Conservation (phyloP, 1,140 invertebrate species). For the Mylabris phalerata region DNA sequence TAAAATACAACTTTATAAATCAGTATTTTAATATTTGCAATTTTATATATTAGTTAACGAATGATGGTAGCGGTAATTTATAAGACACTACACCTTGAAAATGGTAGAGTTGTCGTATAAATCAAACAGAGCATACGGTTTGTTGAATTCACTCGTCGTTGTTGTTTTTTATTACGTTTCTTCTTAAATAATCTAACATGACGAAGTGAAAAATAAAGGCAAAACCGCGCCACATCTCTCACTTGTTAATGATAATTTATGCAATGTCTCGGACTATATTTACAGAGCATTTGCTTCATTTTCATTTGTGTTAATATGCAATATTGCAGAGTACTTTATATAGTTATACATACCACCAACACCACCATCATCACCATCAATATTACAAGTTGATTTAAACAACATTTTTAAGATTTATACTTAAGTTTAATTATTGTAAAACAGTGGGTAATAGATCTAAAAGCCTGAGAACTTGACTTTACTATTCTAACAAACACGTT, state of each 20-base stretch:
- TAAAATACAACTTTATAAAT: conserved; percentile 4
- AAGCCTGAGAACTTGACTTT: too few relatives aligned
- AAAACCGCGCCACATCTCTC: conserved; percentile 13
- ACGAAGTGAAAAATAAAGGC: conserved; percentile 5
- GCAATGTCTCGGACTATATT: conserved; percentile 9
- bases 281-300: conserved; percentile 13
- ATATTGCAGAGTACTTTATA: too few relatives aligned
- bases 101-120: conserved; percentile 11
- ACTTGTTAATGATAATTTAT: conserved; percentile 18
- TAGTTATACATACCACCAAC: too few relatives aligned
- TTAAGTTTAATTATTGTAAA: too few relatives aligned
- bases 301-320: too few relatives aligned
- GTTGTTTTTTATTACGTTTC: neutral
- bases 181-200: conserved; percentile 13
- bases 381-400: too few relatives aligned
- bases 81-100: conserved; percentile 10
- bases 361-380: too few relatives aligned
- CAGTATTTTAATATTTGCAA: conserved; percentile 11
- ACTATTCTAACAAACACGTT: too few relatives aligned
- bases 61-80: conserved; percentile 16
- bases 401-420: too few relatives aligned
- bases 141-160: conserved; percentile 6
- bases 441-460: too few relatives aligned
- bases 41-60: conserved; percentile 14
- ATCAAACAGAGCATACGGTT: conserved; percentile 8